Conservation (phyloP, 2,113 vertebrate genomes). For the Albula glossodonta region DNA sequence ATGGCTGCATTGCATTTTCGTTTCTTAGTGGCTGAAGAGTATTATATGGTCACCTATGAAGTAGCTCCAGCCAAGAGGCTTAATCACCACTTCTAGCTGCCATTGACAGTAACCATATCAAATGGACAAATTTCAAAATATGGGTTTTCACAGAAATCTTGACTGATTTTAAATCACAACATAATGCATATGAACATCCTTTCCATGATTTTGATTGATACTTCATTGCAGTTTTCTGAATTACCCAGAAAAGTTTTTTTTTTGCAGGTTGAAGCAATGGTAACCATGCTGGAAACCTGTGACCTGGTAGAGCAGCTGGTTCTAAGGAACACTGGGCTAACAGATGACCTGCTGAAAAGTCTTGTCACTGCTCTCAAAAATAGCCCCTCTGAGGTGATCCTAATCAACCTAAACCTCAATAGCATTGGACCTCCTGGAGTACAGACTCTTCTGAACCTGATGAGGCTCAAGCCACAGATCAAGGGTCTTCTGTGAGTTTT, state of each 20-base stretch:
- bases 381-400: conserved; percentile 66
- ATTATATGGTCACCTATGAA: too few relatives aligned
- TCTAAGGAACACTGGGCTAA: conserved; percentile 75
- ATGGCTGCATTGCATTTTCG: too few relatives aligned
- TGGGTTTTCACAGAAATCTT: too few relatives aligned
- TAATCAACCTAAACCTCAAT: conserved; percentile 80
- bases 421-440: conserved; percentile 69
- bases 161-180: too few relatives aligned
- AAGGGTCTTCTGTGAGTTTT: conserved; percentile 69
- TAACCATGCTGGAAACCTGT: conserved; percentile 60
- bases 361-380: conserved; percentile 62
- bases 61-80: too few relatives aligned
- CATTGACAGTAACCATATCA: too few relatives aligned
- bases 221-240: too few relatives aligned
- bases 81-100: too few relatives aligned
- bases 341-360: conserved; percentile 64
- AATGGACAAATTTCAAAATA: too few relatives aligned
- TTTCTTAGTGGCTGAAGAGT: too few relatives aligned
- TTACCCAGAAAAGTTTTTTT: neutral
- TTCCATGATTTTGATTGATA: too few relatives aligned
- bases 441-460: conserved; percentile 66
- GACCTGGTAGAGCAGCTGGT: conserved; percentile 75
- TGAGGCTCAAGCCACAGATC: conserved; percentile 66
- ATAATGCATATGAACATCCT: too few relatives aligned
- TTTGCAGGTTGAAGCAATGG: conserved; percentile 67